phyloP scores from a whole-genome alignment of 2,113 vertebrate genomes.

The Tachycineta bicolor region DNA sequence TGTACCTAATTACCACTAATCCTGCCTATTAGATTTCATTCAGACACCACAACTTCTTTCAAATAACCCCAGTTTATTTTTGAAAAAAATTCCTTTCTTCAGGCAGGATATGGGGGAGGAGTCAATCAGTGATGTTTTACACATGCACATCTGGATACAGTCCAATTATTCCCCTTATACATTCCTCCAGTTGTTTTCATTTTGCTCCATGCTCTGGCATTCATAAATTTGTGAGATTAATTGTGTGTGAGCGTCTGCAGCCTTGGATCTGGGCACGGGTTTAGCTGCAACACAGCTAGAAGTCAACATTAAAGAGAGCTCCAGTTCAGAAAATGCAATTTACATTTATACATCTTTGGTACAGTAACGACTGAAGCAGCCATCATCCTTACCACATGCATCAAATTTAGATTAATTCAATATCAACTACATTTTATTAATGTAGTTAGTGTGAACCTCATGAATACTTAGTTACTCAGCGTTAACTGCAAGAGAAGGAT shows the following conservation, averaged over 20 bases:
- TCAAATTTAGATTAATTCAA: slow-evolving; percentile 35
- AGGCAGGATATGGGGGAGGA: slow-evolving; percentile 80
- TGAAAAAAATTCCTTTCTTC: slow-evolving; percentile 71
- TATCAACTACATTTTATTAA: not conserved
- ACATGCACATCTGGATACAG: slow-evolving; percentile 79
- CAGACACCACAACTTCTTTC: slow-evolving; percentile 72
- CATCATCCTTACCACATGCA: slow-evolving; percentile 53
- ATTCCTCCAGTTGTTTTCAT: slow-evolving; percentile 82
- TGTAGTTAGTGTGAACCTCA: not conserved
- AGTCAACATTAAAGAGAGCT: slow-evolving; percentile 66
- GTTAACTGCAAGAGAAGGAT: not conserved
- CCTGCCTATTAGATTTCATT: slow-evolving; percentile 68
- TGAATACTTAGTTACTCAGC: not conserved
- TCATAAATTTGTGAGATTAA: slow-evolving; percentile 81
- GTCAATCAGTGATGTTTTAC: slow-evolving; percentile 76
- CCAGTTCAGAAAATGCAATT: slow-evolving; percentile 46
- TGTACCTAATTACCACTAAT: slow-evolving; percentile 39
- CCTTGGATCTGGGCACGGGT: slow-evolving; percentile 64
- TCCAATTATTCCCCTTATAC: slow-evolving; percentile 78
- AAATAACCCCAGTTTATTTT: slow-evolving; percentile 76
- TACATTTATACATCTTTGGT: slow-evolving; percentile 60
- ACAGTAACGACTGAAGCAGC: slow-evolving; percentile 48
- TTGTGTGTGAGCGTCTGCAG: slow-evolving; percentile 75
- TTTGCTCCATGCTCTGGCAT: slow-evolving; percentile 80
- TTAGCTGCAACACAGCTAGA: slow-evolving; percentile 63